phyloP scores from a whole-genome alignment of 2,797 vertebrate species.

The Carapus acus region DNA sequence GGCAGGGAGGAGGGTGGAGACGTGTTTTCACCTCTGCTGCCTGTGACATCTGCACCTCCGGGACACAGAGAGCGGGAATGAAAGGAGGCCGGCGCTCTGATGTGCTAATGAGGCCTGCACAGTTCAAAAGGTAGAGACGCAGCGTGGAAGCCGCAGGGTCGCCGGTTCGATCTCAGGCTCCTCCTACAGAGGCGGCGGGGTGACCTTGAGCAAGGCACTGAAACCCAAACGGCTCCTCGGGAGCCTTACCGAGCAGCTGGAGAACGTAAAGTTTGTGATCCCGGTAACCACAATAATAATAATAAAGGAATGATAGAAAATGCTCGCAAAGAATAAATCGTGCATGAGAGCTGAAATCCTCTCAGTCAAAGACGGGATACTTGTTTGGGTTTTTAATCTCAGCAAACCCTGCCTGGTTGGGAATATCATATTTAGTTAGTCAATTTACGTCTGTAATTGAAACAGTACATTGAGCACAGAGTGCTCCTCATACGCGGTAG shows the following conservation, averaged over 20 bases:
- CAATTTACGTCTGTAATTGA: constrained; percentile 69
- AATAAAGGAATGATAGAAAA: not conserved
- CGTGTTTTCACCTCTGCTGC: constrained; percentile 52
- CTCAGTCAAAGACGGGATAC: constrained; percentile 2
- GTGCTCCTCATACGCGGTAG: constrained; percentile 65
- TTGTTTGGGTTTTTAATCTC: constrained; percentile 15
- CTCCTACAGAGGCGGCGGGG: too few species aligned
- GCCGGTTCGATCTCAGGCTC: too few species aligned
- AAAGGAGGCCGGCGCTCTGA: constrained; percentile 3
- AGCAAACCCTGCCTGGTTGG: constrained; percentile 38
- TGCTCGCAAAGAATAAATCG: constrained; percentile 1
- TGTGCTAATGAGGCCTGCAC: constrained; percentile 39
- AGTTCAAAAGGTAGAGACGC: too few species aligned
- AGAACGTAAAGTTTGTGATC: too few species aligned
- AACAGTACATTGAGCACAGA: constrained; percentile 60
- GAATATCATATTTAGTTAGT: constrained; percentile 62
- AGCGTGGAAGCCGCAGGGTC: too few species aligned
- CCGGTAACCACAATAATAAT: not conserved
- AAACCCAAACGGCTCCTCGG: too few species aligned
- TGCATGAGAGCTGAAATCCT: constrained; percentile 4
- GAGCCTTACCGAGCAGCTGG: too few species aligned
- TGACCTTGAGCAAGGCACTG: too few species aligned
- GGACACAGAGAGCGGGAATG: constrained; percentile 22
- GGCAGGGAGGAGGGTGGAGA: constrained; percentile 28
- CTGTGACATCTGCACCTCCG: constrained; percentile 32